Evolutionary conservation across 2,888 invertebrate genomes (phyloP).

Genomic region (Quadroppia sp.): DNA sequence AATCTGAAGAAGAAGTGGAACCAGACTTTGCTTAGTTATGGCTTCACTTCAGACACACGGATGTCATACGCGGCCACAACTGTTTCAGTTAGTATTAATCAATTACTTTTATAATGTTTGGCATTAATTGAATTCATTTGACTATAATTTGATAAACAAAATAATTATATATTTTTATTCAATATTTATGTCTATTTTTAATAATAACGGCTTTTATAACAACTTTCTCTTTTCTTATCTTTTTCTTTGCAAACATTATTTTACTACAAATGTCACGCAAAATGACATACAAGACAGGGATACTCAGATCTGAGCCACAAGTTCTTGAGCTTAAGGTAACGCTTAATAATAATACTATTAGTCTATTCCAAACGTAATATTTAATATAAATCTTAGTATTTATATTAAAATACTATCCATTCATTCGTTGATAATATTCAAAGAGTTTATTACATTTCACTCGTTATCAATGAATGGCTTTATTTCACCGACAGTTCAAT

Average conservation of each 20-base stretch:
- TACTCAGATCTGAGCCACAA: conserved; percentile 12
- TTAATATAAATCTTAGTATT: too few relatives aligned
- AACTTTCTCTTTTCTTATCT: conserved; percentile 6
- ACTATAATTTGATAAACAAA: too few relatives aligned
- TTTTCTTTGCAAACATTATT: not conserved
- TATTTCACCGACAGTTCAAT: too few relatives aligned
- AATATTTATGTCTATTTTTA: not conserved
- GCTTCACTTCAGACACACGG: conserved; percentile 41
- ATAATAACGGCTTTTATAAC: not conserved
- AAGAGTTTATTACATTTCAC: too few relatives aligned
- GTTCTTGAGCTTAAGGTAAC: conserved; percentile 12
- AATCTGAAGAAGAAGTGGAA: conserved; percentile 49
- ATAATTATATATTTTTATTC: too few relatives aligned
- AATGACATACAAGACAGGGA: conserved; percentile 21
- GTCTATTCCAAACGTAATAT: too few relatives aligned
- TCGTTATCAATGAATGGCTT: too few relatives aligned
- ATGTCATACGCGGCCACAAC: conserved; percentile 48
- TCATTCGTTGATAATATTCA: too few relatives aligned
- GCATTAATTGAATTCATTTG: too few relatives aligned
- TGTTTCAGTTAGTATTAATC: conserved; percentile 48
- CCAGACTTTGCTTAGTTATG: conserved; percentile 47
- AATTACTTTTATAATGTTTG: not conserved
- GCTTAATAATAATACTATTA: not conserved
- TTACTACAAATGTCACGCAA: conserved; percentile 21
- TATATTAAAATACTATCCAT: too few relatives aligned